Base-by-base conservation (phyloP, 1,140 invertebrate genomes). In the Caenorhabditis inopinata region DNA sequence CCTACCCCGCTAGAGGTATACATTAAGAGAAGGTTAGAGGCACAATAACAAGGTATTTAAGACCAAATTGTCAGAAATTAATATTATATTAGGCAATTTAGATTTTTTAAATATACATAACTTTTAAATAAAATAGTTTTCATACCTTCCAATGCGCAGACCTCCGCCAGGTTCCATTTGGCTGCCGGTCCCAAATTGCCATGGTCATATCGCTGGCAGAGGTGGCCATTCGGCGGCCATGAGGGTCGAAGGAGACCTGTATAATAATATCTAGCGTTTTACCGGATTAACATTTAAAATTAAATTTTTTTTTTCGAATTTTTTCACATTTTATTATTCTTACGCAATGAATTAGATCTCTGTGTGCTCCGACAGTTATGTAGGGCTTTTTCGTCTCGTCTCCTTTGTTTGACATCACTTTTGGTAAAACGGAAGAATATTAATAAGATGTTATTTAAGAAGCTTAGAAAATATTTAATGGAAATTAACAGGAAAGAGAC, bases 81-180 rank as follows among this genome's bases (percentile, higher is more conserved):
- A n/a, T n/a, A n/a, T n/a, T n/a, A n/a, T n/a, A n/a, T n/a, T n/a
- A n/a, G n/a, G n/a, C n/a, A n/a, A n/a, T n/a, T n/a, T n/a, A n/a
- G n/a, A n/a, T n/a, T n/a, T n/a, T n/a, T n/a, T n/a, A n/a, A n/a
- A n/a, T n/a, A n/a, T n/a, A n/a, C n/a, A n/a, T n/a, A n/a, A n/a
- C n/a, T n/a, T n/a, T n/a, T n/a, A n/a, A n/a, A n/a, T n/a, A 9
- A 38, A 2, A 16, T 7, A 14, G 29, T 16, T 32, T 32, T 18
- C 25, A 14, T 76, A 81, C 79, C 74, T 81, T 81, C 80, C 80
- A 81, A 7, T 42, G 35, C 2, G 74, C 75, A 6, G 51, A 47
- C 18, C 62, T 45, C 5, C 29, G 9, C 80, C 80, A 81, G 7
- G 23, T 76, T 58, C 80, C 80, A 23, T 46, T n/a, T 0, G 53